Evolutionary conservation across 1,140 invertebrate species (phyloP), one percentile per base, ranked within the genome.

Genomic region (Drosophila funebris): DNA sequence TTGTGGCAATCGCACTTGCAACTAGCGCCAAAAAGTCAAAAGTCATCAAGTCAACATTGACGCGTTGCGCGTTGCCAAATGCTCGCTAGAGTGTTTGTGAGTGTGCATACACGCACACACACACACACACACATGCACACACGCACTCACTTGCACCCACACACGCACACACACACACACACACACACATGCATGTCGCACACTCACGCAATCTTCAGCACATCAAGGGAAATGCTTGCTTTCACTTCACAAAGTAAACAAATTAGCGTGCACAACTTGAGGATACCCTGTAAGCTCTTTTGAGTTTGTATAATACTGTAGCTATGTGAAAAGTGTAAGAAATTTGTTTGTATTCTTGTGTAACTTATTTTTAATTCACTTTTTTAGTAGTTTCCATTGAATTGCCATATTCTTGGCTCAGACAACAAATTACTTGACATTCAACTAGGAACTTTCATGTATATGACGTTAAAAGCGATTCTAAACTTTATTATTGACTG

Each of bases 11-110:
- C 36, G 69, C 41, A 64, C 44, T 72, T 39, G 62, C 69, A 58
- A 52, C 69, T 44, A 43, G 20, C 33, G 53, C 46, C 63, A 43
- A 64, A 71, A 73, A 67, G 70, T 44, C 63, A 73, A 68, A 73
- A 67, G 70, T 73, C 70, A 73, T 68, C 46, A 67, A 58, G 54
- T 67, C 46, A 67, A 58, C 33, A 61, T 71, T 44, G 44, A 66
- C 61, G 44, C 50, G 61, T 13, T 54, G 48, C 54, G 11, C 60
- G 41, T 67, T 67, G 62, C 50, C 62, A 56, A 66, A 56, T 37
- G 33, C 53, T 53, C 39, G 31, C 16, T 11, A 22, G n/a, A 11
- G 48, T 44, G 48, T 64, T 64, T 54, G 50, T 33, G 39, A 11
- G 44, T 11, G 11, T 36, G 14, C 31, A 64, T 27, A 46, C 48